Percentiles rank a stretch among this genome's conserved stretches.
Evolutionary conservation across 2,888 invertebrate genomes (phyloP).

Genomic region (Erebia aethiops): DNA sequence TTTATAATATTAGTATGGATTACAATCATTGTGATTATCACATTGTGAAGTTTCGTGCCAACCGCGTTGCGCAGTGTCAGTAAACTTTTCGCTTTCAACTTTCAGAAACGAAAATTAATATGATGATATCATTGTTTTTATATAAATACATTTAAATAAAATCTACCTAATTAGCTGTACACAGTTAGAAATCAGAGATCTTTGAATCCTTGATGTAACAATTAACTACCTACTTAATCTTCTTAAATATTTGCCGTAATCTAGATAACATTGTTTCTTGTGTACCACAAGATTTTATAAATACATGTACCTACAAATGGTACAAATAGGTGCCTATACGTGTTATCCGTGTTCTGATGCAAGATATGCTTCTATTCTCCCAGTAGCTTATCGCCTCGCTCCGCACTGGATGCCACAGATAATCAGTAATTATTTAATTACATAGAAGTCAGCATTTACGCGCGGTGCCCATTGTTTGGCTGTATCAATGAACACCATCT

Average conservation of each 20-base stretch:
- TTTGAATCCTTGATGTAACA: too few species aligned
- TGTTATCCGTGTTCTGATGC: constrained; percentile 6
- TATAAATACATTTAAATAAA: too few species aligned
- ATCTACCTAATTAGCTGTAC: too few species aligned
- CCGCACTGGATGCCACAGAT: constrained; percentile 30
- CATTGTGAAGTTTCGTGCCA: too few species aligned
- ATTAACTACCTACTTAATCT: too few species aligned
- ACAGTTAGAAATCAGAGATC: too few species aligned
- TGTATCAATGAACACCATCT: constrained; percentile 36
- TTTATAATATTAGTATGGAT: too few species aligned
- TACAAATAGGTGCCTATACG: background rate
- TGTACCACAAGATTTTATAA: background rate
- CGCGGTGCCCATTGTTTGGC: constrained; percentile 33
- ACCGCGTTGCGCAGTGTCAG: too few species aligned
- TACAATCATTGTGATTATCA: too few species aligned
- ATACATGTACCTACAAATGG: background rate
- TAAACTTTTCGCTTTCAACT: too few species aligned
- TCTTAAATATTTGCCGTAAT: background rate
- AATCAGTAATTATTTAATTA: constrained; percentile 38
- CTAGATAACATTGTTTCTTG: background rate
- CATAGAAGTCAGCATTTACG: constrained; percentile 30
- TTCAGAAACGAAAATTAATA: too few species aligned
- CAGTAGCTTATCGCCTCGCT: constrained; percentile 28
- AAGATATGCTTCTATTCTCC: constrained; percentile 6
- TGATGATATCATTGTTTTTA: too few species aligned